Evolutionary conservation across 1,140 invertebrate genomes (phyloP), one percentile per base, ranked within the genome.

Genomic region (Samia ricini): DNA sequence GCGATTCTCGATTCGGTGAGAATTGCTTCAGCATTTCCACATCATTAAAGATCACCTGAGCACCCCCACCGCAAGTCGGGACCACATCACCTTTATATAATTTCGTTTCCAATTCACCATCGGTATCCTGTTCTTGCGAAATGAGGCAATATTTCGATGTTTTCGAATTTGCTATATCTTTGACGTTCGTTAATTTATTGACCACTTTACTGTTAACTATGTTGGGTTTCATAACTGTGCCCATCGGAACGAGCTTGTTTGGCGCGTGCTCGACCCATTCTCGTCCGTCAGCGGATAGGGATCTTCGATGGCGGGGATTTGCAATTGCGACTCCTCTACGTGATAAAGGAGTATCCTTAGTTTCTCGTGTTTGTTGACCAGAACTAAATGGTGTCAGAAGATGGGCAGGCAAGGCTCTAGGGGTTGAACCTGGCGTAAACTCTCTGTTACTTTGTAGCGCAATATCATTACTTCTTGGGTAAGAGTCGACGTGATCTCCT

Each of bases 41-140:
- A 88, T 99, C 98, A 71, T 97, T 96, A 75, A 99, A 99, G 22
- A 99, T 94, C 0, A 99, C 97, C 79, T 99, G 97, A 2, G 97
- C 96, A 0, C 98, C 98, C 7, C 98, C 98, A 15, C 95, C 96
- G 63, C 94, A 94, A 0, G 98, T 99, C 10, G 97, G 97, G 15
- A 99, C 92, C 24, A 99, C 95, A 85, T 99, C 96, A 50, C 95
- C 98, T 93, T 99, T 99, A 74, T 97, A 97, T 42, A 99, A 77
- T 75, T 96, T 96, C 0, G 98, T 99, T 89, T 98, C 96, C 2
- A 99, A 86, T 82, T 98, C 97, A 0, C 98, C 98, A 74, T 96
- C 95, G 0, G 95, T 95, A 82, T 99, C 97, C 48, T 96, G 94
- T 70, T 97, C 95, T 89, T 99, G 98, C 0, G 97, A 95, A 22